A percentile compares a stretch with the other conserved stretches of the same genome.
These are phyloP conservation scores for Nesoenas mayeri DNA, from an alignment of 2,113 vertebrate species.

Conservation along the genomic window DNA sequence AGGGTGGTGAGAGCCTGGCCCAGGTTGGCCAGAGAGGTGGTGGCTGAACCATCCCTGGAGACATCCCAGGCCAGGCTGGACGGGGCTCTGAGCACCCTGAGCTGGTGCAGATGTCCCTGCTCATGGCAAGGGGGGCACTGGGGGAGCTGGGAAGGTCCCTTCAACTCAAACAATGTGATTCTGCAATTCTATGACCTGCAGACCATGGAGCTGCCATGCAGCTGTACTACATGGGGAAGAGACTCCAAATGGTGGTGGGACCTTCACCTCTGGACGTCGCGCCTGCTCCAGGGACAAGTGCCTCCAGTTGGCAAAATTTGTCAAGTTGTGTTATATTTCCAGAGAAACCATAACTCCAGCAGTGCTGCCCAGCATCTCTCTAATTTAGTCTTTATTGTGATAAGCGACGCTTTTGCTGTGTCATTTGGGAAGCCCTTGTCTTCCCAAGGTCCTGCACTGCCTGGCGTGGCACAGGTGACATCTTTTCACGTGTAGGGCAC, in stretches of 20 bases:
- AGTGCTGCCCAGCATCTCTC: rapidly evolving
- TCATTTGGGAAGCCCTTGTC: not conserved
- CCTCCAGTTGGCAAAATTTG: too few relatives aligned
- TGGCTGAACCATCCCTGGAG: too few relatives aligned
- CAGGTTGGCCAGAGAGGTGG: too few relatives aligned
- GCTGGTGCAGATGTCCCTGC: too few relatives aligned
- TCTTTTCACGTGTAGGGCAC: not conserved
- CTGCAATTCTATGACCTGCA: not conserved
- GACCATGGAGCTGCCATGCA: not conserved
- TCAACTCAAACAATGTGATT: too few relatives aligned
- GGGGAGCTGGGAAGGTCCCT: too few relatives aligned
- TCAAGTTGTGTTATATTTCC: not conserved
- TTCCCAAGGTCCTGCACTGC: rapidly evolving
- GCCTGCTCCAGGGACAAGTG: not conserved
- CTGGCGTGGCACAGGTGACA: rapidly evolving
- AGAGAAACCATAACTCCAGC: not conserved
- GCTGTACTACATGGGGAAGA: not conserved
- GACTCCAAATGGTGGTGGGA: not conserved
- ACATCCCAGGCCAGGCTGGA: too few relatives aligned
- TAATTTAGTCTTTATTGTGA: not conserved
- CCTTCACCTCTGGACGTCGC: rapidly evolving
- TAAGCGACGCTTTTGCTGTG: not conserved
- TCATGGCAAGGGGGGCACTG: too few relatives aligned
- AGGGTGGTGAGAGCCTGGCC: too few relatives aligned
- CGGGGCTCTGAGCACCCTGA: too few relatives aligned